These are phyloP conservation scores for Nematostella vectensis DNA, from an alignment of 92 coral and sea anemone species.

Conservation along the genomic window DNA sequence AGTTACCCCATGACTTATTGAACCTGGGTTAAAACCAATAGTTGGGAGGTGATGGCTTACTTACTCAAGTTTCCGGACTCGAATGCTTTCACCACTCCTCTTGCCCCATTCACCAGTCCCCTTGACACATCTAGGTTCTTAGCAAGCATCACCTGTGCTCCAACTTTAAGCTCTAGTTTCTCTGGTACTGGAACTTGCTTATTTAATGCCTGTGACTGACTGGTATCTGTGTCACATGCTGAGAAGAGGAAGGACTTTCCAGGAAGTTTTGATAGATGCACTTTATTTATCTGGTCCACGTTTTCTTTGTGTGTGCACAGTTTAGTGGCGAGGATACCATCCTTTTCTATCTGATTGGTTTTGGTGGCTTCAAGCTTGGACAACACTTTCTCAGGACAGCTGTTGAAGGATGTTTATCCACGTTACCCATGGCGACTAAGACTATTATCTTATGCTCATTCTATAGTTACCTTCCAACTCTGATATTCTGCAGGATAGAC, in stretches of 20 bases:
- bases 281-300: constrained; percentile 89
- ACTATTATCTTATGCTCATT: background rate
- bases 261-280: constrained; percentile 61
- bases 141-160: constrained; percentile 96
- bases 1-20: too few relatives aligned
- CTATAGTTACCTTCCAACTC: constrained; percentile 82
- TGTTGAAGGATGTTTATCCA: too few relatives aligned
- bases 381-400: constrained; percentile 71
- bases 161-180: constrained; percentile 71
- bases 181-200: constrained; percentile 77
- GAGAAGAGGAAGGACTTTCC: constrained; percentile 51
- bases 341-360: constrained; percentile 57
- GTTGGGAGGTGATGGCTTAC: too few relatives aligned
- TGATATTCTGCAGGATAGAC: constrained; percentile 79
- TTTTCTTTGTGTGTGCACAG: constrained; percentile 95
- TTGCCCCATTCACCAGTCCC: constrained; percentile 97
- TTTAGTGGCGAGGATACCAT: constrained; percentile 82
- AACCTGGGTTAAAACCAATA: too few relatives aligned
- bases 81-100: constrained; percentile 72
- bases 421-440: background rate
- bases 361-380: constrained; percentile 60
- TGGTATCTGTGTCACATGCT: constrained; percentile 81
- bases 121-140: constrained; percentile 86
- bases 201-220: constrained; percentile 43
- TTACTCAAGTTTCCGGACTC: constrained; percentile 77